Evolutionary conservation across 2,113 vertebrate genomes (phyloP), one percentile per base, ranked within the genome.

Genomic region (Paralichthys olivaceus): DNA sequence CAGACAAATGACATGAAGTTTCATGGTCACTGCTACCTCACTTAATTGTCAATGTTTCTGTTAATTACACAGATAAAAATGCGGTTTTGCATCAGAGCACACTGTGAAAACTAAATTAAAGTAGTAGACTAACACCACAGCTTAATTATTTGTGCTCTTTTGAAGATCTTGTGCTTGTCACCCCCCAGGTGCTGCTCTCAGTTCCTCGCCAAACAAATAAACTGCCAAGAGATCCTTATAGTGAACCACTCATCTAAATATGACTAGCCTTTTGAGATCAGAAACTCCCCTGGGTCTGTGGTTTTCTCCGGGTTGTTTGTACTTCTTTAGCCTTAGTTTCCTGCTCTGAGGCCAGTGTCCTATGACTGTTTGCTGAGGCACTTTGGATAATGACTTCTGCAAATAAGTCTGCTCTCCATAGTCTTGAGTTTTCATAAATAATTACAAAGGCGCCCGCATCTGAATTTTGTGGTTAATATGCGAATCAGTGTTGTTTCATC

Each of bases 291-390:
- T 77, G 72, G 82, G 77, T 77, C 86, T 85, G 82, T 77, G 82
- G 81, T 84, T 79, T 66, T 69, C 83, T 75, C 51, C 22, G 23
- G 51, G 28, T 67, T 80, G 80, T 86, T 89, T 90, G 87, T 81
- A 80, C 87, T 88, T 70, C 56, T 70, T 77, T 76, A 67, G 65
- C 70, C 72, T 79, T 53, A 62, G 77, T 81, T 84, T 90, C 79
- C 83, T 89, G 80, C 80, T 81, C 83, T 87, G 83, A 90, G 87
- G 90, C 87, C 87, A 83, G 78, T 76, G 79, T 90, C 88, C 85
- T 70, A 25, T 34, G 60, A 68, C 70, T 87, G 57, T 80, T 80
- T 55, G 84, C 73, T 22, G 53, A 88, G 69, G 68, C 77, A 73
- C 80, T 90, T 84, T 58, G 82, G 69, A 58, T 84, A 81, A 87